Base-by-base conservation (phyloP, 2,888 invertebrate genomes). In the Eristalis pertinax region DNA sequence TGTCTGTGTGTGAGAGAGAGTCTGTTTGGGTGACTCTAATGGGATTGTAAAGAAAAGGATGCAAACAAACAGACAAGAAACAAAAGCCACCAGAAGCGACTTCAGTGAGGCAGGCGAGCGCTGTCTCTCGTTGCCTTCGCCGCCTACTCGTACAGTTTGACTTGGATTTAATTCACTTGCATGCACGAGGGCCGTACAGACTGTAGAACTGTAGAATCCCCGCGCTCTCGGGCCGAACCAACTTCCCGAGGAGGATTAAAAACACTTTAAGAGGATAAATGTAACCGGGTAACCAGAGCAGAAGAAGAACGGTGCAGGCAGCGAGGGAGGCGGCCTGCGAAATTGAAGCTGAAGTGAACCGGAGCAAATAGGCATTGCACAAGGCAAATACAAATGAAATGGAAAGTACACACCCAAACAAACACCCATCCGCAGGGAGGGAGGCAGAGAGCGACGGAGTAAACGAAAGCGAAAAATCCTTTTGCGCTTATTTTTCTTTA, bases 231-330 rank as follows among this genome's bases (percentile, higher is more conserved):
- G 50, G 19, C 7, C 50, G 50, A 7, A 19, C 50, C 50, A 19
- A 50, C 84, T 76, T 87, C 84, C 73, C 79, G 64, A 50, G 76
- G 72, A 80, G 84, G 87, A 87, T 84, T 87, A 87, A 87, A 87
- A 87, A 76, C 87, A 87, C 87, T 87, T 87, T 87, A 87, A 87
- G 84, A 84, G 84, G 84, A 87, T 87, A 84, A 87, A 84, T 84
- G 83, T 87, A 84, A 64, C 79, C 79, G 79, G 80, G 79, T 84
- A 72, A 69, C 41, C 63, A 63, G 69, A 22, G 50, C 50, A 50
- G 8, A 50, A 15, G 50, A 11, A 68, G 38, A 67, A 58, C 4
- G 5, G 43, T 4, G n/a, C 50, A 50, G 19, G 32, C 19, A 68
- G n/a, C 3, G 62, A 29, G 56, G 29, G 26, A 29, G 60, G 50